Conservation (phyloP, 2,888 invertebrate genomes). For the Gymnocheta viridis region DNA sequence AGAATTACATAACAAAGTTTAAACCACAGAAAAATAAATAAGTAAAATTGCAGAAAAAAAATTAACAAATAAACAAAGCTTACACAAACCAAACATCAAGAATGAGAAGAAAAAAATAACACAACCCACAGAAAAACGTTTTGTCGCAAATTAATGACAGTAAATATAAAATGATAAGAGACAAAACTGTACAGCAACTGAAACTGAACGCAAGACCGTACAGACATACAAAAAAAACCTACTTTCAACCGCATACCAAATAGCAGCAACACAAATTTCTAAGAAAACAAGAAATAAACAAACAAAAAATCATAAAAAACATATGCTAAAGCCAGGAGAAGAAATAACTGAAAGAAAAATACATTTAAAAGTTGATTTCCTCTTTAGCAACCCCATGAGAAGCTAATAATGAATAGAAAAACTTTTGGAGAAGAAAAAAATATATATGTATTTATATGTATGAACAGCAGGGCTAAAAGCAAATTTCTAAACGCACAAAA, state of each 20-base stretch:
- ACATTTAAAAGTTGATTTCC: conserved; percentile 67
- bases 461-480: background rate
- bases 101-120: background rate
- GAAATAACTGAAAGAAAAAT: conserved; percentile 28
- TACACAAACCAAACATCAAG: conserved; percentile 36
- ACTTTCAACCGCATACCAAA: conserved; percentile 26
- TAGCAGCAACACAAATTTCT: conserved; percentile 32
- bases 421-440: conserved; percentile 25
- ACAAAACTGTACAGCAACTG: conserved; percentile 40
- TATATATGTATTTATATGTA: background rate
- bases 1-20: conserved; percentile 27
- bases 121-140: conserved; percentile 58
- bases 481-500: conserved; percentile 11
- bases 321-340: conserved; percentile 31
- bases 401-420: conserved; percentile 67
- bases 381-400: conserved; percentile 60
- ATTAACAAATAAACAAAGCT: conserved; percentile 40
- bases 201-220: conserved; percentile 10
- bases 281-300: conserved; percentile 15
- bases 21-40: background rate
- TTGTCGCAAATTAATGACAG: conserved; percentile 67
- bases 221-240: conserved; percentile 12
- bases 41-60: conserved; percentile 27
- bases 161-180: conserved; percentile 61
- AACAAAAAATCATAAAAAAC: background rate